Evolutionary conservation across 23 tunicate species (phyloP), one percentile per base, ranked within the genome.

Genomic region (Botrylloides violaceus): DNA sequence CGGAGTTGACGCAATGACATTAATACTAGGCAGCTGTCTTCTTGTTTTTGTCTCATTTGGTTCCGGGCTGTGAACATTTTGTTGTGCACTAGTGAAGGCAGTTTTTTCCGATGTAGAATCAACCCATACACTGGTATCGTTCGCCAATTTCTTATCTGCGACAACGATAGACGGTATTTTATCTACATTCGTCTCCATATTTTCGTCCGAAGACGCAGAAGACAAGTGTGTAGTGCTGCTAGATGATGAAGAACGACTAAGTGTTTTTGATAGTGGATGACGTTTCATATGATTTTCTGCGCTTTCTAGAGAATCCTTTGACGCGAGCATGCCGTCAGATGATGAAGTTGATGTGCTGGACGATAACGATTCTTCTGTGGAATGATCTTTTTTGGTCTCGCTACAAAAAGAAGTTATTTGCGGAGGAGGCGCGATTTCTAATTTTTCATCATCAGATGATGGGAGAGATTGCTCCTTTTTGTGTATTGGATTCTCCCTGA

Each of bases 1-100:
- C 30, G 71, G 78, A 32, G 73, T 74, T 19, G 74, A 68, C 57
- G 24, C 22, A 32, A 20, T 22, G 24, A 43, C n/a, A 4, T 55
- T 37, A 18, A 56, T 35, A 38, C 24, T 6, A 21, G 25, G 24
- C 0, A 56, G 4, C 25, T 38, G 19, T 37, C 57, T 18, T 7
- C 34, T 33, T 7, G 70, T 28, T 3, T 3, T 33, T 19, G 20
- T 34, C 3, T 3, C 35, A 63, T 9, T 3, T 22, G 33, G 7
- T 4, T 3, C 18, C 3, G 32, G 26, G 7, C 64, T n/a, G 30
- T 59, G 9, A 3, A 63, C 70, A 15, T 27, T 33, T 63, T 63
- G 36, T 33, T 29, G 35, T 19, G 20, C n/a, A 27, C 29, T 33
- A 4, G 70, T 33, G 29, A 23, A 28, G 12, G 3, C 23, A 58